Conservation (phyloP, 2,797 vertebrate species). For the Oophaga sylvatica region DNA sequence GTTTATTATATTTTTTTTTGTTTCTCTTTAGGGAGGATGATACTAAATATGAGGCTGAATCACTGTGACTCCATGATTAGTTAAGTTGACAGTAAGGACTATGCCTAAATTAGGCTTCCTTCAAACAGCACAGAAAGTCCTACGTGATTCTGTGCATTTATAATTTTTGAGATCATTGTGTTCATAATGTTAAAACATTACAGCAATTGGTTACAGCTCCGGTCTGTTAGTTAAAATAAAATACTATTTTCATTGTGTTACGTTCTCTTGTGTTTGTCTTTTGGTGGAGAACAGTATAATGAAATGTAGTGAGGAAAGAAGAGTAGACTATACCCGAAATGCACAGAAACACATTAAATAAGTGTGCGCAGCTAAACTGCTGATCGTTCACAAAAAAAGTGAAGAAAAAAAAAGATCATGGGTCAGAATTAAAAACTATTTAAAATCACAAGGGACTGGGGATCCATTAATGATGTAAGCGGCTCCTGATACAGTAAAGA, state of each 20-base stretch:
- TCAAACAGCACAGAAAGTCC: conserved; percentile 22
- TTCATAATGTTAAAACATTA: conserved; percentile 33
- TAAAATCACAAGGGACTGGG: too few relatives aligned
- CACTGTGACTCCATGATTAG: conserved; percentile 49
- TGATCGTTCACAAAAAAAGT: too few relatives aligned
- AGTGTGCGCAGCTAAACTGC: background rate
- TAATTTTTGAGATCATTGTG: conserved; percentile 45
- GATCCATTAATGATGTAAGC: too few relatives aligned
- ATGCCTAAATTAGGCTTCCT: conserved; percentile 48
- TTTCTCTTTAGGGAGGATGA: conserved; percentile 21
- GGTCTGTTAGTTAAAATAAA: conserved; percentile 49
- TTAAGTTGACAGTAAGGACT: conserved; percentile 22
- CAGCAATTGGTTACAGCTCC: conserved; percentile 34
- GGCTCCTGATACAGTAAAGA: too few relatives aligned
- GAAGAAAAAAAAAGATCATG: too few relatives aligned
- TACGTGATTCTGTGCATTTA: conserved; percentile 50
- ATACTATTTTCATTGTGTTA: conserved; percentile 30
- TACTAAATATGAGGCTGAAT: conserved; percentile 27
- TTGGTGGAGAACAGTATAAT: background rate
- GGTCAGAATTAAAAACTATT: too few relatives aligned
- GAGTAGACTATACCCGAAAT: background rate
- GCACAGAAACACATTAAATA: background rate
- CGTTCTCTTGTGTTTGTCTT: background rate
- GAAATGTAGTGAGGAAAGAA: background rate
- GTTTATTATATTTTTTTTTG: background rate